Evolutionary conservation across 2,113 vertebrate genomes (phyloP), one percentile per base, ranked within the genome.

Genomic region (Zeus faber): DNA sequence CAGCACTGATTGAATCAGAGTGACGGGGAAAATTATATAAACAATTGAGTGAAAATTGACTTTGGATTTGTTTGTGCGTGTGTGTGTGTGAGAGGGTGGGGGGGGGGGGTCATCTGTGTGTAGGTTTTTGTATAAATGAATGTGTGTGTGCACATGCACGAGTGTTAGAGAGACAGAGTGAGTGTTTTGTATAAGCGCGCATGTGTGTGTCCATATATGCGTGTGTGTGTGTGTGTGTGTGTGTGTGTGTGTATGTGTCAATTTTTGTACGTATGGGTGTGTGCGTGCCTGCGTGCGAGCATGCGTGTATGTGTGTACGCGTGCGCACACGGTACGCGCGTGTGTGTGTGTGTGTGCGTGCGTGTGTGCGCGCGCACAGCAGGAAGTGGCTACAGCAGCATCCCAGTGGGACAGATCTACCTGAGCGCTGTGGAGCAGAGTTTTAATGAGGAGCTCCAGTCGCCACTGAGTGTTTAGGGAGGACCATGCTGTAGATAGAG

Each of bases 221-320:
- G 27, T 20, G 55, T 33, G 40, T 43, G 39, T 35, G 25, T 35
- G 43, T 67, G 61, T 64, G 39, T 61, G 39, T 50, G 49, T 48
- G 18, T 35, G 27, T 29, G 14, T 71, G 37, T 40, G 37, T 16
- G 37, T 40, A n/a, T 16, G 37, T 40, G 14, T 40, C 13, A n/a
- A n/a, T 40, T n/a, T 27, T 37, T 43, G 51, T 54, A 18, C 40
- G 53, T 40, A 23, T 44, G 53, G 1, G 35, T 39, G 37, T 54
- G 23, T 41, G 41, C 11, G 59, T 27, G 43, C 26, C 25, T 29
- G 23, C 11, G 40, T 62, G 59, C 58, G 27, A 1, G 8, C 10
- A 23, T 5, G n/a, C 14, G 27, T 35, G 49, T 31, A 10, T 39
- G 35, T 54, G 52, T 18, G n/a, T 24, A 20, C 37, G 31, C 23